phyloP scores from a whole-genome alignment of 2,797 vertebrate species.

The Myotis findleyi region DNA sequence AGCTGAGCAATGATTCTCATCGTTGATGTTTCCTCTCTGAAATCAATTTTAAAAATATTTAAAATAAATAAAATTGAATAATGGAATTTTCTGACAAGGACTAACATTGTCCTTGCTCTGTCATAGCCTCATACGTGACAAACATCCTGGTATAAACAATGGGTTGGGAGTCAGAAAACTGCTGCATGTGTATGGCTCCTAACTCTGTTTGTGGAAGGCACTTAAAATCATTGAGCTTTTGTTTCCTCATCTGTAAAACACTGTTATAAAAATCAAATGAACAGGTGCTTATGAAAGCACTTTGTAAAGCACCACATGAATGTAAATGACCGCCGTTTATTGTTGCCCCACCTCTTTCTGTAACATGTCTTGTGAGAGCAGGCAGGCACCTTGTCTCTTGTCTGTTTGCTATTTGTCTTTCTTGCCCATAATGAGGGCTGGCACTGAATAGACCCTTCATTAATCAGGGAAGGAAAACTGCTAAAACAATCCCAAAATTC shows the following conservation, averaged over 20 bases:
- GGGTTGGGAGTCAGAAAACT: neutral
- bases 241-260: slow-evolving; percentile 22
- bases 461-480: neutral
- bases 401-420: neutral
- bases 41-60: no score
- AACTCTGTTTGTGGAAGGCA: neutral
- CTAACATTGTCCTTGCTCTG: neutral
- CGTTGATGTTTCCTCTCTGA: no score
- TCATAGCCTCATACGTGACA: neutral
- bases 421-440: neutral
- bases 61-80: neutral
- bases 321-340: neutral
- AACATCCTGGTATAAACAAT: neutral
- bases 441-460: neutral
- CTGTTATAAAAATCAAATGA: neutral
- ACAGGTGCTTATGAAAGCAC: neutral
- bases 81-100: neutral
- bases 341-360: neutral
- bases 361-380: neutral
- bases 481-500: neutral
- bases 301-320: neutral
- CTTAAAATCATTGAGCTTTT: slow-evolving; percentile 7
- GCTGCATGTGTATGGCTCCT: neutral
- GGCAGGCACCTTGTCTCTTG: neutral
- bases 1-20: no score